Evolutionary conservation across 2,888 invertebrate species (phyloP), one percentile per base, ranked within the genome.

Genomic region (Pristionchus entomophagus): DNA sequence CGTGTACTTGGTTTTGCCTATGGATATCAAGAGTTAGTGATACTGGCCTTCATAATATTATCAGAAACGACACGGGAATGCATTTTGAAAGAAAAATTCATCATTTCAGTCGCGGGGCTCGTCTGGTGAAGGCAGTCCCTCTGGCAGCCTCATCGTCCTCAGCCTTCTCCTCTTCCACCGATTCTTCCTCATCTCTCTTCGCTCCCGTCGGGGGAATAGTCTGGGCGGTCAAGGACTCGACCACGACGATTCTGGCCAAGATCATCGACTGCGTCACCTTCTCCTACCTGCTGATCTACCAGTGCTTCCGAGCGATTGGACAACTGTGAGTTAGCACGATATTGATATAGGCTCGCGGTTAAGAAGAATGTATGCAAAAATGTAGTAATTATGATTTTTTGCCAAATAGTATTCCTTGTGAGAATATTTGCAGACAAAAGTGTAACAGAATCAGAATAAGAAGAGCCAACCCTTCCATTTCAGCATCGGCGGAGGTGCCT

Each of bases 161-260:
- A 19, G 6, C 69, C 10, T n/a, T n/a, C 22, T 49, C 80, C 32
- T 51, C 53, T 29, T 49, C 80, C 26, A n/a, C 45, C 45, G 38
- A 26, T 12, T 45, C 26, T 0, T 38, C 77, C 14, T 41, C 78
- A 2, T 51, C 53, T 3, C 53, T 26, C 17, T 84, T 65, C 49
- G 65, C 65, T 19, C 83, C 83, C 17, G 83, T 84, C 32, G 83
- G 83, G 19, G 83, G 83, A 17, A 19, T 84, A 8, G 65, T 84
- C 19, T 84, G 83, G 83, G 83, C 83, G n/a, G 65, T 84, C 17
- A 84, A 62, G 29, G 83, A 84, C 65, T 84, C 83, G 19, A 49
- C 49, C 0, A 84, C 83, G 6, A 84, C 83, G 0, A n/a, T 84
- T 8, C 32, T 84, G 19, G 65, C 49, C 26, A 84, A 84, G 83